Evolutionary conservation across 2,888 invertebrate genomes (phyloP).

Genomic region (Geotrupes spiniger): DNA sequence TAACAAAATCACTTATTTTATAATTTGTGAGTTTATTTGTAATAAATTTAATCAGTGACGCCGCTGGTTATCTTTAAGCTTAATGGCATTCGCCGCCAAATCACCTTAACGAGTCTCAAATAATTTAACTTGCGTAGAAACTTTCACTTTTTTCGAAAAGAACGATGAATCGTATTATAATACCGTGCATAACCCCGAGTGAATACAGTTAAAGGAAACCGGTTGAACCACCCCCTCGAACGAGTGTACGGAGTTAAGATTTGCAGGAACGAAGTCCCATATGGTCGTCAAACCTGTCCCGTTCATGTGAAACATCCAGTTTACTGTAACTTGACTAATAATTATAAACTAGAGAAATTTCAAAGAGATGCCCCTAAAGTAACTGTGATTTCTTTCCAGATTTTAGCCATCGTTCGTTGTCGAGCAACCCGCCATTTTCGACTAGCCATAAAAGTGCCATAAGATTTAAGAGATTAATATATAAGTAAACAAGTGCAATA

Average conservation of each 20-base stretch:
- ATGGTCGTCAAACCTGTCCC: conserved; percentile 46
- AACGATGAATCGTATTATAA: background rate
- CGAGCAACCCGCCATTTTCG: conserved; percentile 22
- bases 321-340: background rate
- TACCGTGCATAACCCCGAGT: conserved; percentile 19
- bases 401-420: conserved; percentile 3
- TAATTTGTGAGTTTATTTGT: too few species aligned
- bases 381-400: background rate
- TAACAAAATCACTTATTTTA: too few species aligned
- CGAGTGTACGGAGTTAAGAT: conserved; percentile 27
- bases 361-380: too few species aligned
- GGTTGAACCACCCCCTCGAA: conserved; percentile 38
- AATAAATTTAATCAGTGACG: too few species aligned
- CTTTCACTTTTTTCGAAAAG: conserved; percentile 6
- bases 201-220: conserved; percentile 36
- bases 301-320: conserved; percentile 35
- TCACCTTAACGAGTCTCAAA: too few species aligned
- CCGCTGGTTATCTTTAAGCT: too few species aligned
- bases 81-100: too few species aligned
- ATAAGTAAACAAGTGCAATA: conserved; percentile 46
- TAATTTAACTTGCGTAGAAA: background rate
- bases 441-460: conserved; percentile 36
- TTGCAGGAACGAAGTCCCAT: conserved; percentile 31
- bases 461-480: conserved; percentile 18
- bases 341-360: too few species aligned